A percentile compares a stretch with the other conserved stretches of the same genome.
Evolutionary conservation across 2,113 vertebrate genomes (phyloP).

Genomic region (Zosterops lateralis): DNA sequence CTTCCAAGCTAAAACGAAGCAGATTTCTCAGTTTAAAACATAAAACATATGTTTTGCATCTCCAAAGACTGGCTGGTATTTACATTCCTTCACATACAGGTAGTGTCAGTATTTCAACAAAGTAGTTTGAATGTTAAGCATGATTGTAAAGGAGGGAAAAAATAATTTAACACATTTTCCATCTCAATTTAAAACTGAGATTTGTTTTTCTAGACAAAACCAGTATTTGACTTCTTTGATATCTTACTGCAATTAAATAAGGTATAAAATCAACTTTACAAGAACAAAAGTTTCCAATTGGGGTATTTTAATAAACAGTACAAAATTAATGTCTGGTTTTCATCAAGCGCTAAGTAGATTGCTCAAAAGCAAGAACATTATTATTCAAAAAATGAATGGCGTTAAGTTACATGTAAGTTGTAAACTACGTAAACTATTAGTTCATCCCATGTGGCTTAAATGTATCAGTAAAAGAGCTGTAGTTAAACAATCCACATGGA

Average conservation of each 20-base stretch:
- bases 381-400: conserved; percentile 35
- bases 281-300: not conserved
- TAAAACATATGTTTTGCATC: not conserved
- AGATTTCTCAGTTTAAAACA: not conserved
- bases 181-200: not conserved
- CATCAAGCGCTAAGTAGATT: conserved; percentile 1
- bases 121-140: conserved; percentile 7
- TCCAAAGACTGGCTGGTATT: not conserved
- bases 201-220: not conserved
- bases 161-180: not conserved
- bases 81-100: conserved; percentile 1
- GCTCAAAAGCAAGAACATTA: not conserved
- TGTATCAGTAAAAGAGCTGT: not conserved
- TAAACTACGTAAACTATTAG: conserved; percentile 50
- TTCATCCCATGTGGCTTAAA: conserved; percentile 1
- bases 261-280: conserved; percentile 1
- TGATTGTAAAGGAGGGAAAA: not conserved
- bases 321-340: conserved; percentile 34
- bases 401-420: conserved; percentile 10
- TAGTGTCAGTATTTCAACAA: not conserved
- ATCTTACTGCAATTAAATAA: not conserved
- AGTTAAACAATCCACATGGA: conserved; percentile 15
- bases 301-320: not conserved
- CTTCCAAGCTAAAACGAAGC: not conserved
- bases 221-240: not conserved